phyloP scores from a whole-genome alignment of 2,113 vertebrate species.

The Otocyon megalotis region DNA sequence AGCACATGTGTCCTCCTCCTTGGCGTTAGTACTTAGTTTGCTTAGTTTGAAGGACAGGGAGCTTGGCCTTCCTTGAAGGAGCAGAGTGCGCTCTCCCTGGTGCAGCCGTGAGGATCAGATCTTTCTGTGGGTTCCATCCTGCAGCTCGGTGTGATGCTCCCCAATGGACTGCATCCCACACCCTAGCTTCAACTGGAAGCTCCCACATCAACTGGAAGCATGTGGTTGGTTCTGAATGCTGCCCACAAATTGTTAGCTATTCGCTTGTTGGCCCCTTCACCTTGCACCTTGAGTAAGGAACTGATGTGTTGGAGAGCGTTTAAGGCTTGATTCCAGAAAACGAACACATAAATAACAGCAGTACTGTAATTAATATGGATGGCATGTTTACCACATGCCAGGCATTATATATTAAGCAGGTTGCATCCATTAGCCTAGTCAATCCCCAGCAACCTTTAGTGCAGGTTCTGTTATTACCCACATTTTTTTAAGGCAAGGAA shows the following conservation, averaged over 20 bases:
- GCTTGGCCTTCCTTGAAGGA: neutral
- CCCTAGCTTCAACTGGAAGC: too few relatives aligned
- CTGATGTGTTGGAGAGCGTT: slow-evolving; percentile 35
- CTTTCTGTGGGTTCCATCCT: slow-evolving; percentile 40
- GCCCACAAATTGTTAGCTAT: slow-evolving; percentile 53
- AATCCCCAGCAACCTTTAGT: neutral
- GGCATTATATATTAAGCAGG: neutral
- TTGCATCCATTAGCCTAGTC: neutral
- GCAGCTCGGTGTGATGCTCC: slow-evolving; percentile 48
- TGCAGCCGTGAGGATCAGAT: neutral
- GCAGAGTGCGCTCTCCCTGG: neutral
- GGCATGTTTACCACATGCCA: neutral
- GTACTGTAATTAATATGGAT: neutral
- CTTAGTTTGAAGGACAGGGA: neutral
- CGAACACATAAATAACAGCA: neutral
- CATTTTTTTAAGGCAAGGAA: neutral
- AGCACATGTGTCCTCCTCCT: neutral
- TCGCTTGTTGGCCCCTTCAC: neutral
- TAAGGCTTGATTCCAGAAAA: slow-evolving; percentile 39
- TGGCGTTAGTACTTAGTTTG: neutral
- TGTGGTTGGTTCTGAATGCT: slow-evolving; percentile 26
- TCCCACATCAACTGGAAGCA: slow-evolving; percentile 42
- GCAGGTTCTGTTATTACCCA: neutral
- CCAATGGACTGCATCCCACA: slow-evolving; percentile 9
- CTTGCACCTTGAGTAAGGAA: slow-evolving; percentile 1